A percentile compares a stretch with the other conserved stretches of the same genome.
Conservation (phyloP, 2,797 vertebrate species). For the Myripristis murdjan region DNA sequence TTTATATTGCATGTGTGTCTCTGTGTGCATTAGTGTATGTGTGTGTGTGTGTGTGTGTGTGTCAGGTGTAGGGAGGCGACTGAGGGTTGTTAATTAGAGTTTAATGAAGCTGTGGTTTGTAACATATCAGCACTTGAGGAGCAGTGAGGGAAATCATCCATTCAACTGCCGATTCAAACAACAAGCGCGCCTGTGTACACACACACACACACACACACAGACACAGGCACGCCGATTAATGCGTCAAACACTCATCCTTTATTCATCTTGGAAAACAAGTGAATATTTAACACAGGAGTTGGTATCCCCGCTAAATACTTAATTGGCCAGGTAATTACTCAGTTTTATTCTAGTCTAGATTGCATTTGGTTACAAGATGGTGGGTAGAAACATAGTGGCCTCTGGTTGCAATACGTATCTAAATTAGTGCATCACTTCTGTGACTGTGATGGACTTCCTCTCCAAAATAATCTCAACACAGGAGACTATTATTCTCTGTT, state of each 20-base stretch:
- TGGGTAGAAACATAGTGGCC: no score
- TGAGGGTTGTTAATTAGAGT: constrained; percentile 46
- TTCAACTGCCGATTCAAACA: constrained; percentile 32
- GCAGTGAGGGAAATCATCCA: constrained; percentile 36
- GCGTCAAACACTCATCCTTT: constrained; percentile 83
- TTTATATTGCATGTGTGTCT: no score
- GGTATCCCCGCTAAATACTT: constrained; percentile 86
- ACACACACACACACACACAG: constrained; percentile 1
- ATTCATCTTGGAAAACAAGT: constrained; percentile 87
- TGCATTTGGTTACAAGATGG: no score
- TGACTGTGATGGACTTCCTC: background rate
- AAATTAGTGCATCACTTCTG: no score
- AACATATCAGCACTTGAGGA: constrained; percentile 45
- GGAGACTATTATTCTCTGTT: background rate
- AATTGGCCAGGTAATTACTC: constrained; percentile 76
- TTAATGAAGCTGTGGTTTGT: constrained; percentile 56
- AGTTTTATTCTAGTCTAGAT: background rate
- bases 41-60: constrained; percentile 15
- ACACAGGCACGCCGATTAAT: constrained; percentile 64
- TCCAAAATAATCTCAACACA: background rate
- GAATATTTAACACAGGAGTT: constrained; percentile 84
- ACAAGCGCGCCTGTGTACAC: background rate
- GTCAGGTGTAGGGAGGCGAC: constrained; percentile 11
- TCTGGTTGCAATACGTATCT: no score
- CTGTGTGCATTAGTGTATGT: constrained; percentile 3